Percentiles rank a stretch among this genome's conserved stretches.
These are phyloP conservation scores for Trematomus bernacchii DNA, from an alignment of 2,797 vertebrate species.

Conservation along the genomic window DNA sequence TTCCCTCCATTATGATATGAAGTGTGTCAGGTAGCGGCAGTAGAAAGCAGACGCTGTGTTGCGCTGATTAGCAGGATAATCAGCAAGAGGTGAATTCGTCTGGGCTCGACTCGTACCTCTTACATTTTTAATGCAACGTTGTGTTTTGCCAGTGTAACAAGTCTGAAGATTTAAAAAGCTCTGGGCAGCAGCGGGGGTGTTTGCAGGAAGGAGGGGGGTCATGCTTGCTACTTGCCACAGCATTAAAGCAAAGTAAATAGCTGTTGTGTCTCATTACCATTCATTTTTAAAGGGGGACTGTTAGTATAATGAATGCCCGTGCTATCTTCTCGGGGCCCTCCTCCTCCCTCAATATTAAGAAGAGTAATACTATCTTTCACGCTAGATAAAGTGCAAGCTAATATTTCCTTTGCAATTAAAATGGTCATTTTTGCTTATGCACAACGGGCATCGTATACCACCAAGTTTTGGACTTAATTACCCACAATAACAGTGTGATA, in stretches of 20 bases:
- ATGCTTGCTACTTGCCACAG: slow-evolving; percentile 58
- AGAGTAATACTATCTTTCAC: slow-evolving; percentile 77
- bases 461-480: slow-evolving; percentile 82
- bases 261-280: slow-evolving; percentile 82
- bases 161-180: slow-evolving; percentile 72
- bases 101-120: slow-evolving; percentile 37
- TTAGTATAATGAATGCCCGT: slow-evolving; percentile 79
- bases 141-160: slow-evolving; percentile 72
- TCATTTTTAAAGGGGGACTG: slow-evolving; percentile 82
- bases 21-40: slow-evolving; percentile 37
- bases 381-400: slow-evolving; percentile 74
- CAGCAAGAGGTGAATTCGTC: slow-evolving; percentile 55
- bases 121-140: slow-evolving; percentile 71
- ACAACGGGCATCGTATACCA: slow-evolving; percentile 74
- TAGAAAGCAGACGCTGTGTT: slow-evolving; percentile 40
- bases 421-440: slow-evolving; percentile 81
- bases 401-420: slow-evolving; percentile 84
- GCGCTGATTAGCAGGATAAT: slow-evolving; percentile 69
- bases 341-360: slow-evolving; percentile 75
- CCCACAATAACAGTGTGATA: slow-evolving; percentile 82
- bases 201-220: slow-evolving; percentile 47
- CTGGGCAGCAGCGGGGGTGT: slow-evolving; percentile 60
- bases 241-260: slow-evolving; percentile 82
- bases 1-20: slow-evolving; percentile 12
- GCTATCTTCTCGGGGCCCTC: slow-evolving; percentile 59